A percentile compares a stretch with the other conserved stretches of the same genome.
These are phyloP conservation scores for Heliconius nattereri DNA, from an alignment of 1,140 invertebrate species.

Conservation along the genomic window DNA sequence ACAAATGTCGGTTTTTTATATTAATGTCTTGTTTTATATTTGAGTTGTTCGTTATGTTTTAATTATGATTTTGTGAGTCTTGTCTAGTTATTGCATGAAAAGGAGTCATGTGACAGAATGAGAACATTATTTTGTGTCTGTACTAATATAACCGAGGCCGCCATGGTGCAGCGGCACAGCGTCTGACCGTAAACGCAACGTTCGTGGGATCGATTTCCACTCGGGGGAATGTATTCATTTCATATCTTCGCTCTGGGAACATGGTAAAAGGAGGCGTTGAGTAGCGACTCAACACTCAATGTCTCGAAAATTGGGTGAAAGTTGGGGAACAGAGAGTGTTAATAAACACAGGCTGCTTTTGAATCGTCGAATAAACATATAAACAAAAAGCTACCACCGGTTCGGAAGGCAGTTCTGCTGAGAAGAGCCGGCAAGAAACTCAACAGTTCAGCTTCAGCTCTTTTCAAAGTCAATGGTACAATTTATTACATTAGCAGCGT, in stretches of 20 bases:
- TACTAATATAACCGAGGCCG: too few species aligned
- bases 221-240: not conserved
- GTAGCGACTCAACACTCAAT: not conserved
- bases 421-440: too few species aligned
- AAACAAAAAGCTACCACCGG: too few species aligned
- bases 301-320: not conserved
- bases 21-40: slow-evolving; percentile 20
- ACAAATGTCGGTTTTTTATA: slow-evolving; percentile 57
- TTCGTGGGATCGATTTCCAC: not conserved
- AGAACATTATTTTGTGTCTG: not conserved
- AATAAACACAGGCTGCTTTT: too few species aligned
- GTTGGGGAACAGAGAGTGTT: too few species aligned
- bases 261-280: not conserved
- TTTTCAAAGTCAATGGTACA: too few species aligned
- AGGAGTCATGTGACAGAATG: not conserved
- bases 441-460: too few species aligned
- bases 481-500: too few species aligned
- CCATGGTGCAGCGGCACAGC: not conserved
- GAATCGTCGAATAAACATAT: not conserved
- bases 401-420: too few species aligned
- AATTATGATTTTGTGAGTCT: not conserved
- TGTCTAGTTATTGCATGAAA: not conserved
- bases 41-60: slow-evolving; percentile 10
- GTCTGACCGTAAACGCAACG: not conserved
- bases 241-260: not conserved